These are phyloP conservation scores for Nilaparvata lugens DNA, from an alignment of 1,140 invertebrate genomes.

Conservation along the genomic window DNA sequence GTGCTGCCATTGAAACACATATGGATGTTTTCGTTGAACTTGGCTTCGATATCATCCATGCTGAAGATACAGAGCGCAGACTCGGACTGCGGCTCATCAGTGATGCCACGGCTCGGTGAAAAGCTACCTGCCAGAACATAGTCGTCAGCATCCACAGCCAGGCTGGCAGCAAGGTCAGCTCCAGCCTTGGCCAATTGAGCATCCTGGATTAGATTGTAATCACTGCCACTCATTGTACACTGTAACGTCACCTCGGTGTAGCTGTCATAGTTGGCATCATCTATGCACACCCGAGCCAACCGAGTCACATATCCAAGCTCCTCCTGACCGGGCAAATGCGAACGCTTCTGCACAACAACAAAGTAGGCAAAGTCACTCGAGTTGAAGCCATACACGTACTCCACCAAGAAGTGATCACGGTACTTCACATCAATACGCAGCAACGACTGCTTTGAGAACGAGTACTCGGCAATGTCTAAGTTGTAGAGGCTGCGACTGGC, in stretches of 20 bases:
- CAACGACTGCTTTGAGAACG: conserved; percentile 77
- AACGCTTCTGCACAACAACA: conserved; percentile 87
- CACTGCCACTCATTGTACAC: conserved; percentile 51
- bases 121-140: conserved; percentile 75
- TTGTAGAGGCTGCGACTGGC: conserved; percentile 72
- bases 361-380: conserved; percentile 92
- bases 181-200: conserved; percentile 76
- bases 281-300: conserved; percentile 83
- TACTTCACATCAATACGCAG: conserved; percentile 90
- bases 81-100: conserved; percentile 59
- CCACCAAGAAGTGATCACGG: conserved; percentile 86
- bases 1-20: conserved; percentile 93
- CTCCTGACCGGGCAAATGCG: conserved; percentile 75
- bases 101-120: conserved; percentile 71
- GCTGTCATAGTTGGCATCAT: conserved; percentile 87
- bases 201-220: conserved; percentile 87
- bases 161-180: conserved; percentile 62
- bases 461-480: conserved; percentile 68
- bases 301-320: conserved; percentile 84
- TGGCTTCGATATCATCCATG: conserved; percentile 77
- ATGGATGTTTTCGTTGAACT: conserved; percentile 91
- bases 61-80: conserved; percentile 82
- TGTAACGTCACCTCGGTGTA: conserved; percentile 92
- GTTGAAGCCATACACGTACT: conserved; percentile 93
- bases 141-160: conserved; percentile 68